Conservation (phyloP, 2,888 invertebrate genomes). For the Platycheirus albimanus region DNA sequence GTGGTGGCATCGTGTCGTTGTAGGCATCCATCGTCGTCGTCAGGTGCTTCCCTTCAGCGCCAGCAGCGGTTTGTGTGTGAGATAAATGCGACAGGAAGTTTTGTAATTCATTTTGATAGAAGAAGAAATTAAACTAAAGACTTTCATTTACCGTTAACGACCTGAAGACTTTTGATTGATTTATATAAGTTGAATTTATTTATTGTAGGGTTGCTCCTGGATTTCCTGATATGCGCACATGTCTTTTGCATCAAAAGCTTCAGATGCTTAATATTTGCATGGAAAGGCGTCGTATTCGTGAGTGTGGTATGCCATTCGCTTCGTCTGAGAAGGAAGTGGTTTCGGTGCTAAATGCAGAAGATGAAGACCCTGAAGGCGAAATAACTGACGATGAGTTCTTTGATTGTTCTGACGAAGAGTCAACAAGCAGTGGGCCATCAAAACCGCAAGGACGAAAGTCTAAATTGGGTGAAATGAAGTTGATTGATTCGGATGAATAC, state of each 20-base stretch:
- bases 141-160: constrained; percentile 28
- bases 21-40: not conserved
- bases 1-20: not conserved
- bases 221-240: constrained; percentile 93
- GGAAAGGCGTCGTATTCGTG: constrained; percentile 85
- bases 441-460: constrained; percentile 88
- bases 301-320: constrained; percentile 81
- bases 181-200: constrained; percentile 39
- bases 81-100: constrained; percentile 45
- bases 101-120: constrained; percentile 56
- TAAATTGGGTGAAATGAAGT: constrained; percentile 86
- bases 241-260: constrained; percentile 96
- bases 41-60: constrained; percentile 32
- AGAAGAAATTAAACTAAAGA: constrained; percentile 40
- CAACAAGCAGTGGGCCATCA: constrained; percentile 82
- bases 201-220: constrained; percentile 88
- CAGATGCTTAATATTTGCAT: constrained; percentile 93
- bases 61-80: constrained; percentile 15
- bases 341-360: constrained; percentile 25
- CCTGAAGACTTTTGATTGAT: constrained; percentile 53
- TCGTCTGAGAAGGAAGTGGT: constrained; percentile 18
- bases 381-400: constrained; percentile 87
- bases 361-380: constrained; percentile 79
- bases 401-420: constrained; percentile 87
- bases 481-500: constrained; percentile 87